Evolutionary conservation across 2,113 vertebrate species (phyloP).

Genomic region (Otolemur garnettii): DNA sequence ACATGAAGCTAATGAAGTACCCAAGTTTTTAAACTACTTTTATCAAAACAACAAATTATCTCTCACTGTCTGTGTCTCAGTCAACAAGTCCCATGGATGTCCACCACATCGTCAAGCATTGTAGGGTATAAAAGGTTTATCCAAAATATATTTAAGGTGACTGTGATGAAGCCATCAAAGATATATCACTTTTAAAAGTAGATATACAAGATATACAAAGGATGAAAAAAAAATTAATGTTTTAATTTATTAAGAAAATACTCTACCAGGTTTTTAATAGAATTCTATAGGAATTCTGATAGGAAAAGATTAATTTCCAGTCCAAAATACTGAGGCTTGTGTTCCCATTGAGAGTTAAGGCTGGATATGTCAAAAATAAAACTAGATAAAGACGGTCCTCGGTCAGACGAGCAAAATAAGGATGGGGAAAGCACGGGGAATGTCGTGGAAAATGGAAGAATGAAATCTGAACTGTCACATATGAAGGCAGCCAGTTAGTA

Average conservation of each 20-base stretch:
- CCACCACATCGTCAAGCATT: not conserved
- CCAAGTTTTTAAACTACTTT: not conserved
- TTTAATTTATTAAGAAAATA: not conserved
- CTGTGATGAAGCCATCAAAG: not conserved
- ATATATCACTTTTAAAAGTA: conserved; percentile 27
- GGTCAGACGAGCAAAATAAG: not conserved
- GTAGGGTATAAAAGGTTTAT: not conserved
- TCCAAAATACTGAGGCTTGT: not conserved
- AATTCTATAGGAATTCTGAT: not conserved
- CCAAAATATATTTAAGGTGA: not conserved
- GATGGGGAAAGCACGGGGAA: not conserved
- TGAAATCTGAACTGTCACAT: not conserved
- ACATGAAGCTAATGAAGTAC: conserved; percentile 5
- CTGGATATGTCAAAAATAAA: not conserved
- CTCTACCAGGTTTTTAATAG: not conserved
- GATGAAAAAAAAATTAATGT: not conserved
- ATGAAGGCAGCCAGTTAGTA: not conserved
- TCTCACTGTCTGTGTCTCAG: not conserved
- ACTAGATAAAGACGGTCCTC: not conserved
- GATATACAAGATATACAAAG: not conserved
- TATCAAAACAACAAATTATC: not conserved
- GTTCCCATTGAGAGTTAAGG: not conserved
- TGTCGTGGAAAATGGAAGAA: not conserved
- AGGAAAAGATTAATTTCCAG: conserved; percentile 7
- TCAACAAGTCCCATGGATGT: not conserved